phyloP scores from a whole-genome alignment of 2,113 vertebrate genomes.

The Chloebia gouldiae region DNA sequence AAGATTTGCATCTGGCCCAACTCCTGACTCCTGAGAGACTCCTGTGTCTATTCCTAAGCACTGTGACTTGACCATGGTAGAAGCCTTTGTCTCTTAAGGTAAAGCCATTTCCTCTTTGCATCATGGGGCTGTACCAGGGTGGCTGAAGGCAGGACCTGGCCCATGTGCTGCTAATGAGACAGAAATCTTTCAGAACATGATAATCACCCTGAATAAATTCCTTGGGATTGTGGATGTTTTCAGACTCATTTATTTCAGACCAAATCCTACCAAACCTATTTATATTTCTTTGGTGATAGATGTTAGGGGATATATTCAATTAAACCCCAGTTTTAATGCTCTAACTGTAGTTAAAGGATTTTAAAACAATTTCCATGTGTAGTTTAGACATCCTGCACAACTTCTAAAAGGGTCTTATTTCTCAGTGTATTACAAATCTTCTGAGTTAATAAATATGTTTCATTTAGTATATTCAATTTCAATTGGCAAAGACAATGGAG shows the following conservation, averaged over 20 bases:
- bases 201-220: background rate
- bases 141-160: background rate
- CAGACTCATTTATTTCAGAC: background rate
- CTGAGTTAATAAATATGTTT: background rate
- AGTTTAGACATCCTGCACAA: background rate
- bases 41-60: background rate
- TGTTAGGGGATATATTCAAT: background rate
- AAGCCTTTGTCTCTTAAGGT: background rate
- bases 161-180: background rate
- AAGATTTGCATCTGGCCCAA: background rate
- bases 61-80: background rate
- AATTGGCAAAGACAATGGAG: background rate
- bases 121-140: fast-evolving
- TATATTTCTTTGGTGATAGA: background rate
- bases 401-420: background rate
- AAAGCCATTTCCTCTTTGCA: background rate
- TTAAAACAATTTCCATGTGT: background rate
- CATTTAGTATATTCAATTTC: background rate
- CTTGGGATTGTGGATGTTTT: background rate
- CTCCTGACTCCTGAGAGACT: background rate
- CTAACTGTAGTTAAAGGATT: background rate
- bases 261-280: background rate
- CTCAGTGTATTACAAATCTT: background rate
- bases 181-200: background rate
- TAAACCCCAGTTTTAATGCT: background rate